These are phyloP conservation scores for Galemys pyrenaicus DNA, from an alignment of 2,113 vertebrate species.

Conservation along the genomic window DNA sequence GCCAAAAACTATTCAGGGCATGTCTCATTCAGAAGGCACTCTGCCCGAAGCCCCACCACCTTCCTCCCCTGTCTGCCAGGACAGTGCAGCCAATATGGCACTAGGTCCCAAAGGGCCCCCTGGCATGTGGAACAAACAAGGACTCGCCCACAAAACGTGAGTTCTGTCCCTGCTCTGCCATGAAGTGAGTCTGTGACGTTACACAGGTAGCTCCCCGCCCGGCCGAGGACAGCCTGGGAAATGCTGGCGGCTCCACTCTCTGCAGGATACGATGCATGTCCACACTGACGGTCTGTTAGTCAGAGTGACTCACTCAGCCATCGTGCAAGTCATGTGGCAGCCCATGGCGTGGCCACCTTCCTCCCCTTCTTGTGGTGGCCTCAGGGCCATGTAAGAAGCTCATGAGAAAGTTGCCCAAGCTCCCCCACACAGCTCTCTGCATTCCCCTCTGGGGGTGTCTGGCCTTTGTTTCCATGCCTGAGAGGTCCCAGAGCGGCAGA, in stretches of 20 bases:
- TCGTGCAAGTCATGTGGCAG: fast-evolving
- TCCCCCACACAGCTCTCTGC: background rate
- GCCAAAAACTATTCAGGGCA: background rate
- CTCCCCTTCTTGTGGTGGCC: background rate
- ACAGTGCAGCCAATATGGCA: background rate
- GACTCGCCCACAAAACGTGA: background rate
- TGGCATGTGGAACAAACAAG: background rate
- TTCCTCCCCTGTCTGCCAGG: background rate
- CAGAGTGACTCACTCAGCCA: background rate
- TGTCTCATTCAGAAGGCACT: background rate
- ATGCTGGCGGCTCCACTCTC: background rate
- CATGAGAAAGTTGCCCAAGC: background rate
- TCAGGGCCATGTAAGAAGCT: background rate
- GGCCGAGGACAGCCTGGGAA: background rate
- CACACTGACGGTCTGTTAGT: background rate
- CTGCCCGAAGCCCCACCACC: fast-evolving
- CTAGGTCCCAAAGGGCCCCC: background rate
- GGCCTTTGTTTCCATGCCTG: background rate
- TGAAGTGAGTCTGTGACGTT: background rate
- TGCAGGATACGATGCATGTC: fast-evolving
- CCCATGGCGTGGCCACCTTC: background rate
- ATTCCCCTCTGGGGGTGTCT: background rate
- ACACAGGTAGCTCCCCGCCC: background rate
- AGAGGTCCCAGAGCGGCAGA: background rate
- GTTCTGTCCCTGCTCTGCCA: background rate